Evolutionary conservation across 2,113 vertebrate genomes (phyloP).

Genomic region (Phaethon lepturus): DNA sequence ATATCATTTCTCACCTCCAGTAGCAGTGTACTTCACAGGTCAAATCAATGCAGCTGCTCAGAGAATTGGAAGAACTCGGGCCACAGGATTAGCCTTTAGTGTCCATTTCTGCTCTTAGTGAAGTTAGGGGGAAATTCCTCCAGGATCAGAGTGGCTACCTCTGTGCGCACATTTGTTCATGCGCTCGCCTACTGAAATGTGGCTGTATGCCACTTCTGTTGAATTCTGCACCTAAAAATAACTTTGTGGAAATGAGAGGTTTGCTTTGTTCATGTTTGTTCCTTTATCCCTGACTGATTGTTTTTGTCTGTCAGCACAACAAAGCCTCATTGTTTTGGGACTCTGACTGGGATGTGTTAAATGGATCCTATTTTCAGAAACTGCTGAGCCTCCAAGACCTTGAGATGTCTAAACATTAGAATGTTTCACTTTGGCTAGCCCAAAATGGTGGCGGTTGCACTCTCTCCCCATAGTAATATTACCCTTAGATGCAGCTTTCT

Average conservation of each 20-base stretch:
- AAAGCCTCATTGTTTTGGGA: neutral
- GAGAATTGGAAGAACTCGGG: neutral
- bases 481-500: neutral
- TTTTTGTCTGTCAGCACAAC: neutral
- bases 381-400: neutral
- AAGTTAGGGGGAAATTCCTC: neutral
- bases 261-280: neutral
- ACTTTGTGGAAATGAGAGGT: neutral
- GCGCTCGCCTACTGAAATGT: neutral
- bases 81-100: neutral
- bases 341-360: accelerated
- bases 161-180: neutral
- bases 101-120: neutral
- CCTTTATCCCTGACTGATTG: neutral
- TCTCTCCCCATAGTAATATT: neutral
- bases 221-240: conserved; percentile 1
- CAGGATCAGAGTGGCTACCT: neutral
- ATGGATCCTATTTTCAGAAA: neutral
- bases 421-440: neutral
- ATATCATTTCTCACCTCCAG: neutral
- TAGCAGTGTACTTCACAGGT: neutral
- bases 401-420: neutral
- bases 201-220: neutral
- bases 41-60: conserved; percentile 3
- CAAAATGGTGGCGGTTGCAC: neutral